A percentile compares a stretch with the other conserved stretches of the same genome.
Conservation (phyloP, 2,797 vertebrate species). For the Pseudotriccus pelzelni region DNA sequence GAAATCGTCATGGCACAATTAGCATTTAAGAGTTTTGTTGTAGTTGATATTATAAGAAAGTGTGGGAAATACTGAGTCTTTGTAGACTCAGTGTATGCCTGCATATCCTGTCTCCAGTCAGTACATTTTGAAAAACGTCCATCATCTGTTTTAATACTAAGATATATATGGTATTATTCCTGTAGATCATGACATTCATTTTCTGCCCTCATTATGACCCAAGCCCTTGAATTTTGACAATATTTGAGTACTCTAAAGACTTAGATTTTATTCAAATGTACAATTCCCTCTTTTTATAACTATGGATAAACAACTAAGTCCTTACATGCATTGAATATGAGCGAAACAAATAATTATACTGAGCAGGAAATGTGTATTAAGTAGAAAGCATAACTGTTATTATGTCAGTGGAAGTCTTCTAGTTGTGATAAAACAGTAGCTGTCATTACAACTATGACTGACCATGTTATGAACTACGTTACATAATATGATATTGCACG, state of each 20-base stretch:
- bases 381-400: background rate
- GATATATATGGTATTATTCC: conserved; percentile 50
- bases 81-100: conserved; percentile 47
- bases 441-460: background rate
- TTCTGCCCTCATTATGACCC: conserved; percentile 27
- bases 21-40: background rate
- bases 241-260: conserved; percentile 17
- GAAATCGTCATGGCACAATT: background rate
- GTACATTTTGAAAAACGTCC: conserved; percentile 58
- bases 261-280: background rate
- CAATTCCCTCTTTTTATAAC: background rate
- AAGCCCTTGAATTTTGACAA: conserved; percentile 24
- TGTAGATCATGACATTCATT: conserved; percentile 43
- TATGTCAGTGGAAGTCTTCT: background rate
- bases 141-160: conserved; percentile 41
- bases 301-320: background rate
- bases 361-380: background rate
- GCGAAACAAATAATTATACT: background rate
- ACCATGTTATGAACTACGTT: background rate
- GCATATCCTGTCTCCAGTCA: conserved; percentile 32
- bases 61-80: background rate
- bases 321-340: background rate
- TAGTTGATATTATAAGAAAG: background rate
- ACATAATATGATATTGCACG: background rate
- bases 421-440: background rate